Conservation (phyloP, 1,140 invertebrate genomes). For the Druon quercuslanigerum region DNA sequence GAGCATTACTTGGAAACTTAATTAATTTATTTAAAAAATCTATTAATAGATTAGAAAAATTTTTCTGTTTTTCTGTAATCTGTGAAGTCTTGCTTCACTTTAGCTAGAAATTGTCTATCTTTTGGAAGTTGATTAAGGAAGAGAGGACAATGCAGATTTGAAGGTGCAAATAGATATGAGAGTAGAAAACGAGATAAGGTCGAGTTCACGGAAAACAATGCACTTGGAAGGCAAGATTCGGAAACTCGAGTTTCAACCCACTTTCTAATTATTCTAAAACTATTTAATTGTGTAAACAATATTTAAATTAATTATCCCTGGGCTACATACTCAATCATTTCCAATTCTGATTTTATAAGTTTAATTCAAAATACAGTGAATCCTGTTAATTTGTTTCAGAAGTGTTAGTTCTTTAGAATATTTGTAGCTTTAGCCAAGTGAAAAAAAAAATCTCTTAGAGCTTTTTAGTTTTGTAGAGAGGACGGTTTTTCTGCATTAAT, state of each 20-base stretch:
- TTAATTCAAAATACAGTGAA: too few species aligned
- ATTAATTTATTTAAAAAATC: neutral
- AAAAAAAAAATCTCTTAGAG: neutral
- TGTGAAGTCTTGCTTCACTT: neutral
- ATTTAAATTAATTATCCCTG: neutral
- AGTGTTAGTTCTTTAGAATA: neutral
- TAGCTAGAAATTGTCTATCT: neutral
- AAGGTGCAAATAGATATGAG: neutral
- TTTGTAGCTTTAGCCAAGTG: neutral
- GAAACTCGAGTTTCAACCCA: neutral
- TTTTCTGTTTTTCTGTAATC: neutral
- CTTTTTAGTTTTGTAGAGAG: slow-evolving; percentile 28
- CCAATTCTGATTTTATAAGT: too few species aligned
- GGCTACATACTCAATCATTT: too few species aligned
- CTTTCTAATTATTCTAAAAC: neutral
- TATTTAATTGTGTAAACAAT: neutral
- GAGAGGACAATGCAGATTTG: neutral
- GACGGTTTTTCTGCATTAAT: slow-evolving; percentile 44
- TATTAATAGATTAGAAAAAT: neutral
- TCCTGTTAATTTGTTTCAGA: too few species aligned
- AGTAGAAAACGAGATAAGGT: neutral
- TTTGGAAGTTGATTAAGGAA: neutral
- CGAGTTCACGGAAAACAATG: slow-evolving; percentile 1
- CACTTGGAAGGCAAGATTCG: neutral
- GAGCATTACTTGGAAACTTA: neutral